Evolutionary conservation across 2,797 vertebrate species (phyloP).

Genomic region (Todus mexicanus): DNA sequence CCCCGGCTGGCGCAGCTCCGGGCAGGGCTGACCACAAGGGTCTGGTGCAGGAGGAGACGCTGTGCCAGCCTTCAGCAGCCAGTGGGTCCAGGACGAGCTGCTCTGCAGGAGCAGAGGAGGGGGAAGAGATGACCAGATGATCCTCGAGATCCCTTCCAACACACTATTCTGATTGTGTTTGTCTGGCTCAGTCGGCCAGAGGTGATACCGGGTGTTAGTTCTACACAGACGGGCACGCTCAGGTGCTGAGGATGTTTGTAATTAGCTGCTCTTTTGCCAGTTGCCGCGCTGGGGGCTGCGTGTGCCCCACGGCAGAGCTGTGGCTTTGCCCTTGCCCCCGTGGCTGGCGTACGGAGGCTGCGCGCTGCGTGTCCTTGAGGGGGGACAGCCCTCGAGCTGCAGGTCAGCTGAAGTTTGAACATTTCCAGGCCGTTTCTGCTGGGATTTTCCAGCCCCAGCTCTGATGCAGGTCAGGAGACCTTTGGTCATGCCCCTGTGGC

Average conservation of each 20-base stretch:
- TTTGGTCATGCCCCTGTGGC: rapidly evolving
- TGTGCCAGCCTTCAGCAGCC: rapidly evolving
- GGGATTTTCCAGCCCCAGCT: not conserved
- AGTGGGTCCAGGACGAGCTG: not conserved
- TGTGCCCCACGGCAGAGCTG: not conserved
- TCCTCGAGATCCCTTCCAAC: not conserved
- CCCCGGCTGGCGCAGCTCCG: not conserved
- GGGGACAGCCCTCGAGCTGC: not conserved
- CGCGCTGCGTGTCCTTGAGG: not conserved
- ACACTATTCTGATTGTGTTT: not conserved
- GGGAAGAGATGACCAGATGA: not conserved
- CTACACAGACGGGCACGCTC: rapidly evolving
- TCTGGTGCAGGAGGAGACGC: not conserved
- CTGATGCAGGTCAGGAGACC: not conserved
- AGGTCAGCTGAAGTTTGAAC: not conserved
- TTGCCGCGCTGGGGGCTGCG: rapidly evolving
- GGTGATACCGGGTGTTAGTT: rapidly evolving
- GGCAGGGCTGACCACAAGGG: not conserved
- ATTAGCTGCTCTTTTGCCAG: not conserved
- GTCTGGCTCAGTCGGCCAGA: not conserved
- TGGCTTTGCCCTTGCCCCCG: not conserved
- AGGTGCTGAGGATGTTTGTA: rapidly evolving
- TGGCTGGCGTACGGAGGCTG: rapidly evolving
- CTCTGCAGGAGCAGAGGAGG: rapidly evolving
- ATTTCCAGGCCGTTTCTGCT: not conserved